Percentiles rank a stretch among this genome's conserved stretches.
These are phyloP conservation scores for Liasis olivaceus DNA, from an alignment of 2,797 vertebrate species.

Conservation along the genomic window DNA sequence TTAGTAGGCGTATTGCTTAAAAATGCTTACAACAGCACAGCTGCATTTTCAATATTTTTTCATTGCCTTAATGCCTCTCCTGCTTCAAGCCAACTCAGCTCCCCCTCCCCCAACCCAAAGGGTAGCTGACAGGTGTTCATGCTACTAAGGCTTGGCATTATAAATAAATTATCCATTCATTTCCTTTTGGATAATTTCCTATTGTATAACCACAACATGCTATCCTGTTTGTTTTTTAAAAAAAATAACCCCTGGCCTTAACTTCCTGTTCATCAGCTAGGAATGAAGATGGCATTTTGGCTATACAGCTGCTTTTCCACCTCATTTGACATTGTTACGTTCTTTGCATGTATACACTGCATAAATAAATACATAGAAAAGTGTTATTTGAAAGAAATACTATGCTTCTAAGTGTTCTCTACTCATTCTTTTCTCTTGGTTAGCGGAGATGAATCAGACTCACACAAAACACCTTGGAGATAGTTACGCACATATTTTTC, in stretches of 20 bases:
- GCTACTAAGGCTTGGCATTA: conserved; percentile 23
- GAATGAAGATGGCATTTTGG: conserved; percentile 29
- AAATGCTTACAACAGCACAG: not conserved
- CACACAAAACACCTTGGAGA: not conserved
- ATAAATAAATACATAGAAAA: not conserved
- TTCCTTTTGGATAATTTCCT: conserved; percentile 62
- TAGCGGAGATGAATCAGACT: not conserved
- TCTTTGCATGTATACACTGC: rapidly evolving
- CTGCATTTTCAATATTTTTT: not conserved
- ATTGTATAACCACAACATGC: conserved; percentile 52
- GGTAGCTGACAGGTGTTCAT: conserved; percentile 48
- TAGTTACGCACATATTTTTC: not conserved
- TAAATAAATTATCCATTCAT: conserved; percentile 61
- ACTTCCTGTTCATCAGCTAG: conserved; percentile 37
- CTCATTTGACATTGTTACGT: not conserved
- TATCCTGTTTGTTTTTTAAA: conserved; percentile 45
- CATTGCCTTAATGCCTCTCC: conserved; percentile 34
- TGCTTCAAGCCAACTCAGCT: conserved; percentile 44
- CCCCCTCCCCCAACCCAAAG: conserved; percentile 32
- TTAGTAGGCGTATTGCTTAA: not conserved
- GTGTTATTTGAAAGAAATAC: not conserved
- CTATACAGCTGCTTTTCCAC: not conserved
- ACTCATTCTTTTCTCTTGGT: not conserved
- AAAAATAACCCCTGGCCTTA: conserved; percentile 2
- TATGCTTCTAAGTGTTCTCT: rapidly evolving